Evolutionary conservation across 2,888 invertebrate species (phyloP), one percentile per base, ranked within the genome.

Genomic region (Ormyrus thymus): DNA sequence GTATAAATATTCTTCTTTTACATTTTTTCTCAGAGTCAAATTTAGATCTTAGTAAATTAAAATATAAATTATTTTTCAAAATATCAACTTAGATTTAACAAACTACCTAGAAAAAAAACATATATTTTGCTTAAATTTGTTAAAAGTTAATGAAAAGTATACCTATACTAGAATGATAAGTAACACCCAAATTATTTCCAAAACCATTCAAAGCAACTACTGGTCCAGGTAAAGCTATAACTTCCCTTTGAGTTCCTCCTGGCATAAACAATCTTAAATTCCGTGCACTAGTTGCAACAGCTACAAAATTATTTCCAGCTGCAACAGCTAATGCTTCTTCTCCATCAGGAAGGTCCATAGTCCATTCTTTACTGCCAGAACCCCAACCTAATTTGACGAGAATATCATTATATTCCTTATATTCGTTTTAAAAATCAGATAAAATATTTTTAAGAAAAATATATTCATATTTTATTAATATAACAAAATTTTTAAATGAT

Each of bases 291-390:
- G 97, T 97, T 1, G 95, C 95, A 74, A 94, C 93, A 0, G 95
- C 97, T 48, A 98, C 93, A 85, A 97, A 92, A n/a, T 92, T 94
- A 13, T 91, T 91, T 0, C 95, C 95, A 84, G 92, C 90, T 0
- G 92, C 91, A 71, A 94, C 89, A 53, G 95, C 94, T 66, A 94
- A 87, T 0, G 95, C 93, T 86, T 95, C 95, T 89, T 98, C 98
- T 0, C 93, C 94, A 82, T 94, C 94, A 0, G 96, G 94, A 89
- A 98, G 90, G 11, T 94, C 93, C 2, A 94, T 90, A 9, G 93
- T 93, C 98, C 98, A 98, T 89, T 98, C 98, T 87, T 96, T 96
- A 84, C 94, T 95, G 81, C 94, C 94, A 4, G 92, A 90, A 75
- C 94, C 91, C 87, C 93, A 90, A 62, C 88, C 89, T 89, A 53